Evolutionary conservation across 2,888 invertebrate species (phyloP), one percentile per base, ranked within the genome.

Genomic region (Erebia aethiops): DNA sequence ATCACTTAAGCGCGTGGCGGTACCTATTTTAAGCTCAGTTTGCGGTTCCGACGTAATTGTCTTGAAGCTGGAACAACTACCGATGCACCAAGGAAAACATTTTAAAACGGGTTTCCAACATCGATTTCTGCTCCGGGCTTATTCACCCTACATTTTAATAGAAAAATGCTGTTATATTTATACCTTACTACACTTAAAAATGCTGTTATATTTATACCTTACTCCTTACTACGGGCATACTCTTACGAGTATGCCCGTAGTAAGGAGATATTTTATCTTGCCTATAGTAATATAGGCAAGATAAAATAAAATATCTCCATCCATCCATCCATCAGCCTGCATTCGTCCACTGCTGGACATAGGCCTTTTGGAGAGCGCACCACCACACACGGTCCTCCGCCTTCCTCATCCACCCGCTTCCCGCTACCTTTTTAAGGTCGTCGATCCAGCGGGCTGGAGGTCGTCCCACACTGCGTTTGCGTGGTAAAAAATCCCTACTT

Each of bases 61-160:
- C 64, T 57, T 61, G 51, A 65, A 65, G 57, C 62, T 57, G 46
- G 58, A 72, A 69, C 65, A 61, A 68, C 43, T 68, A 66, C 71
- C 67, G 72, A 72, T 72, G 70, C 70, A 71, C 60, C 58, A 51
- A 71, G 65, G 61, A 62, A 72, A 72, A 72, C 70, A 65, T 73
- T 70, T 71, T 73, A 68, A 68, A 69, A 62, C 68, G 43, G 41
- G 52, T 66, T 73, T 57, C 51, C 56, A 62, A 49, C 52, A 68
- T 73, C 66, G 71, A 69, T 71, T 71, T 66, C 57, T 71, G 71
- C 67, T 71, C 63, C 46, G 63, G 69, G 68, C 65, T 71, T 35
- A 35, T 35, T 35, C 57, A 46, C n/a, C 58, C 58, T 57, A 16
- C 57, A 67, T 58, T 67, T 67, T 58, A 67, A 67, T 67, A 49